Evolutionary conservation across 1,140 invertebrate species (phyloP).

Genomic region (Sarcophaga peregrina): DNA sequence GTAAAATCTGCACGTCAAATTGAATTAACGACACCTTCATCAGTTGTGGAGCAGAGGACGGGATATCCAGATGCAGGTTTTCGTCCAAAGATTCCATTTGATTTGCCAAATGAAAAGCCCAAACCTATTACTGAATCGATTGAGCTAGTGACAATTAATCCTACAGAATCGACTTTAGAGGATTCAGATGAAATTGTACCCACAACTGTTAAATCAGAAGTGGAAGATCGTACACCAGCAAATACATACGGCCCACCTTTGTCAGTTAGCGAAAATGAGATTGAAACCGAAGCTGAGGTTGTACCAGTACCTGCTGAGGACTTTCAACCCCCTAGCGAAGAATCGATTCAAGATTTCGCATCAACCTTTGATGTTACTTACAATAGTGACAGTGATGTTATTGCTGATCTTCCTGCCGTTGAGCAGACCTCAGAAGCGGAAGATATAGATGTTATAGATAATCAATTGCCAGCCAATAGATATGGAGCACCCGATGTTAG

Average conservation of each 20-base stretch:
- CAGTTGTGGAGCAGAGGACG: slow-evolving; percentile 44
- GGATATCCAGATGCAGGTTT: slow-evolving; percentile 62
- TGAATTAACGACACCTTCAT: slow-evolving; percentile 50
- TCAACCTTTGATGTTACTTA: slow-evolving; percentile 44
- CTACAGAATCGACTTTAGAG: slow-evolving; percentile 40
- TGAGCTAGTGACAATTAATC: slow-evolving; percentile 45
- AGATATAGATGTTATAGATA: not conserved
- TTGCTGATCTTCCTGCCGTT: slow-evolving; percentile 62
- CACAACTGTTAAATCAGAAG: slow-evolving; percentile 7
- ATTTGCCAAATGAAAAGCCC: slow-evolving; percentile 54
- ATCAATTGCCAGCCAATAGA: slow-evolving; percentile 39
- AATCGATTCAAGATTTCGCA: slow-evolving; percentile 56
- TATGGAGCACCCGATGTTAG: slow-evolving; percentile 39
- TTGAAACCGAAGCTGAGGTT: slow-evolving; percentile 29
- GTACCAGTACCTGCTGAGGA: slow-evolving; percentile 52
- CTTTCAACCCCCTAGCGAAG: slow-evolving; percentile 61
- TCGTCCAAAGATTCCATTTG: slow-evolving; percentile 57
- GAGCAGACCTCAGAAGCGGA: slow-evolving; percentile 44
- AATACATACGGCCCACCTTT: slow-evolving; percentile 41
- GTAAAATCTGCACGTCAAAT: slow-evolving; percentile 56
- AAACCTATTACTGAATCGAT: slow-evolving; percentile 47
- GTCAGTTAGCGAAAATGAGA: not conserved
- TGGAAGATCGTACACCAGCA: slow-evolving; percentile 37
- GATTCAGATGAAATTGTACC: slow-evolving; percentile 31
- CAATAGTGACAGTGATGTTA: slow-evolving; percentile 45